phyloP scores from a whole-genome alignment of 1,140 invertebrate genomes.

The Meloidogyne floridensis region DNA sequence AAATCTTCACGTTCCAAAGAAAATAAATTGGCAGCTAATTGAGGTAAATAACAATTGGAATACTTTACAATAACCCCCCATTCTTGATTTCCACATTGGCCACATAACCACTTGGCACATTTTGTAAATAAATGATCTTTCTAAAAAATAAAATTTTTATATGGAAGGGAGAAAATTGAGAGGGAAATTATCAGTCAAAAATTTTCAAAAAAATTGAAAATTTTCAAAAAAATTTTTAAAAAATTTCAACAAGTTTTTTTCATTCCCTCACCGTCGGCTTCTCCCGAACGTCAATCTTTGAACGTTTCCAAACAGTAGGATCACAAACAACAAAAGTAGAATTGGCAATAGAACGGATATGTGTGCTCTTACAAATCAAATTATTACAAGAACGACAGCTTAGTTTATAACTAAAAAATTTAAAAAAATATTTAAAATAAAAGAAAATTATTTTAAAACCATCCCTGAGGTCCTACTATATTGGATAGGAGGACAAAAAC shows the following conservation, averaged over 20 bases:
- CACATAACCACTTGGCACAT: conserved; percentile 40
- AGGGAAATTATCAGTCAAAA: neutral
- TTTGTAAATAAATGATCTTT: conserved; percentile 38
- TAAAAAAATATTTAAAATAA: conserved; percentile 25
- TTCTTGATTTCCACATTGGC: conserved; percentile 25
- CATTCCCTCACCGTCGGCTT: conserved; percentile 19
- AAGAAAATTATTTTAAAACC: too few species aligned
- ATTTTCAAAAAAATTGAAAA: neutral
- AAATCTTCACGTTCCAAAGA: conserved; percentile 26
- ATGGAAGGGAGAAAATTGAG: conserved; percentile 13
- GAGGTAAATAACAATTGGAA: conserved; percentile 38
- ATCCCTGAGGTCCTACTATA: too few species aligned
- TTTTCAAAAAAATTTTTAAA: neutral
- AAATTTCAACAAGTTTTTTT: neutral
- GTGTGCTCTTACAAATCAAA: conserved; percentile 37
- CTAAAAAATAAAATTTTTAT: neutral
- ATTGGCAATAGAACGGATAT: conserved; percentile 32
- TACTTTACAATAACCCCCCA: conserved; percentile 43
- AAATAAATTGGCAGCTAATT: conserved; percentile 26
- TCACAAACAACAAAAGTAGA: conserved; percentile 42
- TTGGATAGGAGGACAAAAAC: neutral
- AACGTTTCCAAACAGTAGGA: conserved; percentile 33
- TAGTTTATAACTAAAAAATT: conserved; percentile 26
- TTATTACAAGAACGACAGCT: conserved; percentile 27
- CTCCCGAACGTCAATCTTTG: conserved; percentile 8